A percentile compares a stretch with the other conserved stretches of the same genome.
phyloP scores from a whole-genome alignment of 2,113 vertebrate genomes.

The Muntiacus muntjak region DNA sequence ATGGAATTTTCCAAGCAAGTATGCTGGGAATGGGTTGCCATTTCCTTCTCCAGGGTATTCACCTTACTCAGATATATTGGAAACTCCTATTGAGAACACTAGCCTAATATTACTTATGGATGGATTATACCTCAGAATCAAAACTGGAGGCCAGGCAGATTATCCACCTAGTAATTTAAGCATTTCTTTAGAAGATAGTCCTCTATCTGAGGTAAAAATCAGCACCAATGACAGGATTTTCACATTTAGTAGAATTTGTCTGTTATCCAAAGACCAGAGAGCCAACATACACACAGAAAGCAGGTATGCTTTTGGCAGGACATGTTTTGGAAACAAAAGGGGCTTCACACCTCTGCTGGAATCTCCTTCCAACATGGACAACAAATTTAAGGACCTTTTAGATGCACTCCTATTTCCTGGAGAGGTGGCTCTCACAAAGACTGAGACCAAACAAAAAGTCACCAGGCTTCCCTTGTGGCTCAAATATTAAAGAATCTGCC shows the following conservation, averaged over 20 bases:
- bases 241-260: not conserved
- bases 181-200: not conserved
- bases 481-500: not conserved
- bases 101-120: not conserved
- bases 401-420: not conserved
- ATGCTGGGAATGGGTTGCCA: not conserved
- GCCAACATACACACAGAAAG: not conserved
- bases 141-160: not conserved
- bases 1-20: not conserved
- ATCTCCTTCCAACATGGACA: not conserved
- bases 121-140: not conserved
- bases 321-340: not conserved
- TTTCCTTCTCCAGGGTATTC: not conserved
- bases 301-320: not conserved
- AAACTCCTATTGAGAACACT: not conserved
- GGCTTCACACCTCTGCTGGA: not conserved
- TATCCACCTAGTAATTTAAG: not conserved
- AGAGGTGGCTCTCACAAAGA: not conserved
- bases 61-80: not conserved
- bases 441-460: not conserved
- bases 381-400: not conserved
- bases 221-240: not conserved
- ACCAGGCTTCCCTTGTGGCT: not conserved
- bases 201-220: not conserved
- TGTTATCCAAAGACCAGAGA: not conserved